Percentiles rank a stretch among this genome's conserved stretches.
Conservation (phyloP, 2,113 vertebrate genomes). For the Eulemur rufifrons region DNA sequence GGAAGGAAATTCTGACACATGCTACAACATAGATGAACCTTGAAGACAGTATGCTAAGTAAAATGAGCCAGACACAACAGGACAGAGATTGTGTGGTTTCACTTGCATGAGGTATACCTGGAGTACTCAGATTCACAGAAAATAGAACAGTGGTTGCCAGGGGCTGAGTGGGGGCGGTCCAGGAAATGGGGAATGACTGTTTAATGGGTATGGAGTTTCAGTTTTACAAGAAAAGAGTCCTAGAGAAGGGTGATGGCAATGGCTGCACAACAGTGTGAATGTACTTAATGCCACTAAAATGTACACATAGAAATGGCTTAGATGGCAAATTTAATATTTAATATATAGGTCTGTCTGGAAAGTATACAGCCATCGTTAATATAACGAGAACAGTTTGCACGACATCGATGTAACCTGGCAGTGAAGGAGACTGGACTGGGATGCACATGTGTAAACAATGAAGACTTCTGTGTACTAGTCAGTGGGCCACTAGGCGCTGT, state of each 20-base stretch:
- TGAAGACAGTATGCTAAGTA: background rate
- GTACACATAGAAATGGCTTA: background rate
- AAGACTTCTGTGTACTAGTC: no score
- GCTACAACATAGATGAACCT: background rate
- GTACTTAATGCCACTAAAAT: background rate
- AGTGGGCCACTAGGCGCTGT: no score
- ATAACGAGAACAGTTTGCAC: no score
- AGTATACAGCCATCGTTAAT: no score
- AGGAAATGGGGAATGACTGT: background rate
- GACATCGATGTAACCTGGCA: no score
- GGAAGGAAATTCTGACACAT: background rate
- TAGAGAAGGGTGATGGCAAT: background rate
- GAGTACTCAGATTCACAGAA: background rate
- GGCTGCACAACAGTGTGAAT: background rate
- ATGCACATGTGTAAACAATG: no score
- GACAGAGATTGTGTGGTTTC: background rate
- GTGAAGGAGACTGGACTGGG: no score
- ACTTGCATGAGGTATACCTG: background rate
- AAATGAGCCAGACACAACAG: conserved; percentile 9
- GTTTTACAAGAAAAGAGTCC: background rate
- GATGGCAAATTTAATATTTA: background rate
- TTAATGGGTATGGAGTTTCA: background rate
- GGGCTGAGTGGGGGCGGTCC: no score
- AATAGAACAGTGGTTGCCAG: background rate
- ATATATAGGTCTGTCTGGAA: background rate